Base-by-base conservation (phyloP, 2,113 vertebrate species). In the Arvicanthis niloticus region DNA sequence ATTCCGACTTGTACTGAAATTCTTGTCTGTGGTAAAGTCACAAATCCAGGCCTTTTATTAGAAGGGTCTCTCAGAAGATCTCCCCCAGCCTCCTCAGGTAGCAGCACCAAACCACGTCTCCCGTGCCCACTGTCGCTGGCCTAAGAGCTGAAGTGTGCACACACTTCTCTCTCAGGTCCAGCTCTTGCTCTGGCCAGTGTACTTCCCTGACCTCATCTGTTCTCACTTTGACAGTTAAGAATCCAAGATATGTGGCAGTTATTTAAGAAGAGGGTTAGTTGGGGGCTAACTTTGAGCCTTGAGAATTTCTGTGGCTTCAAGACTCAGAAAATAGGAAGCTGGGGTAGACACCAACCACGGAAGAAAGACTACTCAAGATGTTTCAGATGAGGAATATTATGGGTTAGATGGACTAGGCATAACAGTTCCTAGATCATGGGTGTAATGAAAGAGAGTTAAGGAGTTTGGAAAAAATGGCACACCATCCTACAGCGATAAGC, bases 241-340 rank as follows among this genome's bases (percentile, higher is more conserved):
- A 78, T 70, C 34, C 51, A 60, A 53, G 70, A 31, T 80, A 70
- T 82, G 48, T 40, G 67, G 62, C 56, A 92, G 22, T 16, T 53
- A 53, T 34, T 9, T 34, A 75, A 82, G 89, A 48, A 73, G 40
- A 29, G 48, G 91, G 22, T 80, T 60, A 67, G n/a, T n/a, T 85
- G 65, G 88, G 42, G n/a, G 58, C n/a, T 91, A 76, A 86, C 26
- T 11, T 10, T 9, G 48, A 87, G 40, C 37, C 42, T 11, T 78
- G 68, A 95, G 53, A 82, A 91, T 45, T 48, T 75, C 84, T 65
- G 94, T 62, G 42, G 77, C 76, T 93, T 93, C 11, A 91, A 92
- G 82, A 78, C 73, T 96, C 3, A 19, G 72, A 75, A 76, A 82
- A 37, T 24, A 40, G 8, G 34, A 51, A 53, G 42, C 51, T 67